Evolutionary conservation across 2,113 vertebrate genomes (phyloP), one percentile per base, ranked within the genome.

Genomic region (Urocynchramus pylzowi): DNA sequence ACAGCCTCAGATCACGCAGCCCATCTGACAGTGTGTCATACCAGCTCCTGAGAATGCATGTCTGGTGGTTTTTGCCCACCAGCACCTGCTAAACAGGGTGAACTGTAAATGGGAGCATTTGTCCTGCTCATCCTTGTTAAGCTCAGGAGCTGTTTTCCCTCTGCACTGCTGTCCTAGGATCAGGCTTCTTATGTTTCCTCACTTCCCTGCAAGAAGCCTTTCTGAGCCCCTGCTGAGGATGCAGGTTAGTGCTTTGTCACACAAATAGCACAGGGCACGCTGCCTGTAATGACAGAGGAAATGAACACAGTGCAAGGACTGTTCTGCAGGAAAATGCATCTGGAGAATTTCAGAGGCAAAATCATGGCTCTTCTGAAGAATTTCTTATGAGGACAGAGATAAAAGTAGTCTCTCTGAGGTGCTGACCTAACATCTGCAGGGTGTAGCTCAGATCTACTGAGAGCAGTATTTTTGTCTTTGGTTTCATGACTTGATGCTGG

Each of bases 341-440:
- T 49, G 52, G 42, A 90, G 83, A 90, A 88, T 59, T 93, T 95
- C 87, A 77, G 64, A 80, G 76, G 59, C 45, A 67, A 88, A 95
- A 59, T 57, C 47, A 16, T 67, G 65, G 42, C 41, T 91, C 7
- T 86, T 84, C 35, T 63, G 56, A 73, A 65, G 70, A 81, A 89
- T 80, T 73, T 87, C 17, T 73, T 84, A 57, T 18, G 28, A 89
- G 17, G 50, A 70, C 42, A 87, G 59, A 71, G 56, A 65, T 42
- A 50, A 77, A 93, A 92, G 64, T 18, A 45, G 50, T 27, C 39
- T 50, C 68, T 88, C 75, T 1, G 6, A 73, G 70, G 61, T 79
- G 59, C 45, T 95, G 93, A 77, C 63, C 70, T 83, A 61, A 69
- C 67, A 83, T 64, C 49, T 87, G 53, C 74, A 85, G 70, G 82